Evolutionary conservation across 2,113 vertebrate genomes (phyloP).

Genomic region (Piaya cayana): DNA sequence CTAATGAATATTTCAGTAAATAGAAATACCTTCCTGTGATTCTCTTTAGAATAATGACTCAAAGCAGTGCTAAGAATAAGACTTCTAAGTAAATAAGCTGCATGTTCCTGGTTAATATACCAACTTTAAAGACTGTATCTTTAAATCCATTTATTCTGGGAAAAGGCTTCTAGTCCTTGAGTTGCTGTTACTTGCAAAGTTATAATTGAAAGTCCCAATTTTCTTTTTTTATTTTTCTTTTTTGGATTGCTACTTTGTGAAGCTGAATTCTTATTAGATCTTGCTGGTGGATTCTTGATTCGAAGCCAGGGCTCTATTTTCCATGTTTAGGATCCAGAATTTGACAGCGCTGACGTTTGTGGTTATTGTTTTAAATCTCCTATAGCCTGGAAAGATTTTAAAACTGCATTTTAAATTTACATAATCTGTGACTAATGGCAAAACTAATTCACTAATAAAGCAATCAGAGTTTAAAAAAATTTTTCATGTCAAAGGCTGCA

Average conservation of each 20-base stretch:
- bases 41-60: neutral
- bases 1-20: neutral
- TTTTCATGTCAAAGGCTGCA: neutral
- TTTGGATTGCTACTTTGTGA: neutral
- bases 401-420: neutral
- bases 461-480: neutral
- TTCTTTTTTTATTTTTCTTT: neutral
- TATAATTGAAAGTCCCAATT: neutral
- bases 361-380: neutral
- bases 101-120: neutral
- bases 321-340: neutral
- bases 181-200: neutral
- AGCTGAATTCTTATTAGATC: neutral
- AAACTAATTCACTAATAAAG: neutral
- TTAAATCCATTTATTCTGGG: too few relatives aligned
- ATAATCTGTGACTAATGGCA: neutral
- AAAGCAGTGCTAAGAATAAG: neutral
- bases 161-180: neutral
- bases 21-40: neutral
- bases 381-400: neutral
- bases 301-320: neutral
- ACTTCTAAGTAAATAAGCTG: neutral
- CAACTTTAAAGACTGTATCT: neutral
- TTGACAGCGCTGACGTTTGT: neutral
- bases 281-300: neutral